These are phyloP conservation scores for Clupea harengus DNA, from an alignment of 2,113 vertebrate genomes.

Conservation along the genomic window DNA sequence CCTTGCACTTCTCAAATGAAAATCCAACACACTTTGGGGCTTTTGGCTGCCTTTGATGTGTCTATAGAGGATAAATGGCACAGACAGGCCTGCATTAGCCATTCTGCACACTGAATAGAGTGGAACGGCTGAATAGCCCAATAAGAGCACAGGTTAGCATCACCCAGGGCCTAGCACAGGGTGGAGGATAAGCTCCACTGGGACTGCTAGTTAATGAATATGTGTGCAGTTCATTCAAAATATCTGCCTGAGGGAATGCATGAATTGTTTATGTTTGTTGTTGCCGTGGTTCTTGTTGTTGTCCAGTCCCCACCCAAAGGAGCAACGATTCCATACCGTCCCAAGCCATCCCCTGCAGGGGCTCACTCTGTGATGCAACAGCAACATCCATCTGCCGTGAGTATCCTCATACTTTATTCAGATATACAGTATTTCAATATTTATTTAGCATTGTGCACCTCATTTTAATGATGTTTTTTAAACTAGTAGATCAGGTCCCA, in stretches of 20 bases:
- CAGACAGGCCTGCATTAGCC: slow-evolving; percentile 7
- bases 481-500: background rate
- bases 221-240: background rate
- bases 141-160: background rate
- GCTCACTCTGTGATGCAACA: slow-evolving; percentile 84
- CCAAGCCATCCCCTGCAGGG: slow-evolving; percentile 80
- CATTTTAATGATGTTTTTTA: background rate
- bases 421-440: slow-evolving; percentile 32
- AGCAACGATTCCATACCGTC: slow-evolving; percentile 89
- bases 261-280: slow-evolving; percentile 27
- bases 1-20: background rate
- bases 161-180: background rate
- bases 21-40: background rate
- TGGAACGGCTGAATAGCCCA: background rate
- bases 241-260: background rate
- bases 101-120: background rate
- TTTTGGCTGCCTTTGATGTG: background rate
- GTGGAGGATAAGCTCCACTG: background rate
- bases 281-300: slow-evolving; percentile 47
- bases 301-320: slow-evolving; percentile 89
- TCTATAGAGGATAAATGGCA: background rate
- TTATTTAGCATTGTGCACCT: background rate
- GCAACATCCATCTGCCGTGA: slow-evolving; percentile 83
- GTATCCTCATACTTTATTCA: slow-evolving; percentile 56
- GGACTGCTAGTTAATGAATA: background rate